Percentiles rank a stretch among this genome's conserved stretches.
These are phyloP conservation scores for Tetrax tetrax DNA, from an alignment of 2,113 vertebrate species.

Conservation along the genomic window DNA sequence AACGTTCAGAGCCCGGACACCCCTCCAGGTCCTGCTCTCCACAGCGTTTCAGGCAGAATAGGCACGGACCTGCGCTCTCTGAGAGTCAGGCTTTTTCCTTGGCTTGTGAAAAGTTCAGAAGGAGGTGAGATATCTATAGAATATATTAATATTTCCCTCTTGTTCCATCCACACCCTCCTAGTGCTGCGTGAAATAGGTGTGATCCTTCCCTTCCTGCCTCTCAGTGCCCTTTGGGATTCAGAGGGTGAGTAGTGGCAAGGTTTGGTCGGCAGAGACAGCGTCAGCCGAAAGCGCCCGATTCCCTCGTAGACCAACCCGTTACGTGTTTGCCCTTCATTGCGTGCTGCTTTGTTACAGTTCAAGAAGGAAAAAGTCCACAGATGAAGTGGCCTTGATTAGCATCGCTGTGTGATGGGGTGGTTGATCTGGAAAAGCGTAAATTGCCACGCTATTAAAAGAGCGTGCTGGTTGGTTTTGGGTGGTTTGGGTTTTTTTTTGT, in stretches of 20 bases:
- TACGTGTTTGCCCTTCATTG: neutral
- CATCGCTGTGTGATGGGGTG: neutral
- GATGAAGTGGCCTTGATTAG: neutral
- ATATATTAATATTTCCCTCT: neutral
- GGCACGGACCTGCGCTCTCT: fast-evolving
- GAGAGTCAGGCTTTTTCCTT: neutral
- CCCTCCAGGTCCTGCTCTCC: neutral
- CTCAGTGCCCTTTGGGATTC: too few species aligned
- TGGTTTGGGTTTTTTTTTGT: too few species aligned
- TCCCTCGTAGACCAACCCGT: too few species aligned
- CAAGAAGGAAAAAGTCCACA: too few species aligned
- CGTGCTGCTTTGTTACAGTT: neutral
- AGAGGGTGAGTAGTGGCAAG: neutral
- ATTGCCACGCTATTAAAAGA: too few species aligned
- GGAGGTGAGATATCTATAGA: fast-evolving
- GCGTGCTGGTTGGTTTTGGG: too few species aligned
- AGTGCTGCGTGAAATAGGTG: fast-evolving
- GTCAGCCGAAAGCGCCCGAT: fast-evolving
- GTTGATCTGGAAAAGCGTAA: neutral
- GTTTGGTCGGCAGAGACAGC: neutral
- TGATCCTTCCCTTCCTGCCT: neutral
- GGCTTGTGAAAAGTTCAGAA: neutral
- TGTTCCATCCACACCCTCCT: neutral
- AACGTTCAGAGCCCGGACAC: neutral
- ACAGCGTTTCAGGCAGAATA: neutral